Evolutionary conservation across 1,140 invertebrate species (phyloP).

Genomic region (Arion vulgaris): DNA sequence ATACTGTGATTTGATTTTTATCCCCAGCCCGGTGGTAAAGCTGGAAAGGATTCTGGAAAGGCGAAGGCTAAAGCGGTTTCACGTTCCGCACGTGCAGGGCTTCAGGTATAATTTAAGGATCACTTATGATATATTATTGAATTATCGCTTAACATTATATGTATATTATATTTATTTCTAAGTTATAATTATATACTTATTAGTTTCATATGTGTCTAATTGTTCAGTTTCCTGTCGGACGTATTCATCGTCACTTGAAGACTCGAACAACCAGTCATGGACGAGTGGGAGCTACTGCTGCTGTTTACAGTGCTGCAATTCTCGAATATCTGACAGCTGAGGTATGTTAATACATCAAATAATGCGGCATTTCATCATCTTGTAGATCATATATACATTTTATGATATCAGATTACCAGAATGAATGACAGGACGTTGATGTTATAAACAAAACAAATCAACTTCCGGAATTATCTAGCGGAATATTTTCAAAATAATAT

Average conservation of each 20-base stretch:
- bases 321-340: conserved; percentile 99
- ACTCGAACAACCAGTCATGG: conserved; percentile 98
- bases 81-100: conserved; percentile 95
- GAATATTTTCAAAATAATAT: too few species aligned
- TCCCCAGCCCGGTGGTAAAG: conserved; percentile 94
- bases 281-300: conserved; percentile 97
- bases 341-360: conserved; percentile 76
- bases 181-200: too few species aligned
- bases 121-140: too few species aligned
- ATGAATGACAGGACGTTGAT: not conserved
- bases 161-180: too few species aligned
- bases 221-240: conserved; percentile 94
- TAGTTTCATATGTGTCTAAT: conserved; percentile 26
- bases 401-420: too few species aligned
- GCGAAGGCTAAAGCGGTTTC: conserved; percentile 99
- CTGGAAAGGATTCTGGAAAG: conserved; percentile 99
- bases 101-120: conserved; percentile 84
- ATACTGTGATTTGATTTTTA: conserved; percentile 37
- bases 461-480: not conserved
- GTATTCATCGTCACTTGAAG: conserved; percentile 99
- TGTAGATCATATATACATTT: too few species aligned
- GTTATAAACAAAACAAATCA: not conserved
- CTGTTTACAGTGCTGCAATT: conserved; percentile 99
- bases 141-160: too few species aligned
- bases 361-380: too few species aligned